Base-by-base conservation (phyloP, 2,113 vertebrate species). In the Lethenteron reissneri region DNA sequence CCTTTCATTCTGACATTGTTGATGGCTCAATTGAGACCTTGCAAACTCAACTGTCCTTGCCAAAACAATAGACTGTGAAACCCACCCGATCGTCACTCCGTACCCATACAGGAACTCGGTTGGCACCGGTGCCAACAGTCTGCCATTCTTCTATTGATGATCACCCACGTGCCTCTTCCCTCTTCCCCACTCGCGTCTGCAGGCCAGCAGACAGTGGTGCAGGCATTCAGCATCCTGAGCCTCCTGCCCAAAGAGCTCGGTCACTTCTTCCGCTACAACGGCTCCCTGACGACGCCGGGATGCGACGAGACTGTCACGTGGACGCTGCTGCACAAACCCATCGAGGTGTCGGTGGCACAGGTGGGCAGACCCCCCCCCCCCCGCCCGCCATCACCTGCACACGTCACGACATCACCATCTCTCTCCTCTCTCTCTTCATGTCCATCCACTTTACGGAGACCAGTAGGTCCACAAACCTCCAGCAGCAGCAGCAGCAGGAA, bases 221-320 rank as follows among this genome's bases (percentile, higher is more conserved):
- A n/a, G 25, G 64, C n/a, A n/a, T 68, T 68, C 64, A 68, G 25
- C 10, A 11, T 68, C 11, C 64, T 68, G 64, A 25, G 64, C 10
- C 80, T 90, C 71, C 77, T 90, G 58, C 87, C 87, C 11, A 77
- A 77, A 14, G 81, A 81, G 70, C 76, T 90, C 75, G 78, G 82
- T 14, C 75, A 57, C 68, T 90, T 86, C 76, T 90, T 85, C 73
- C 83, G 80, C 71, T 90, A 90, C 68, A 81, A 81, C 0, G 88
- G 88, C 2, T 90, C 87, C 11, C 80, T 90, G 73, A 90, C 87
- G 69, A 89, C 87, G 3, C 88, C 88, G 1, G 83, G 85, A 2
- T 90, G 87, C 72, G 81, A 76, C 72, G 83, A 88, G 76, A 78
- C 83, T 0, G 87, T 90, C 74, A 86, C 82, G 79, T 90, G 88